Base-by-base conservation (phyloP, 2,888 invertebrate species). In the Euzophera pinguis region DNA sequence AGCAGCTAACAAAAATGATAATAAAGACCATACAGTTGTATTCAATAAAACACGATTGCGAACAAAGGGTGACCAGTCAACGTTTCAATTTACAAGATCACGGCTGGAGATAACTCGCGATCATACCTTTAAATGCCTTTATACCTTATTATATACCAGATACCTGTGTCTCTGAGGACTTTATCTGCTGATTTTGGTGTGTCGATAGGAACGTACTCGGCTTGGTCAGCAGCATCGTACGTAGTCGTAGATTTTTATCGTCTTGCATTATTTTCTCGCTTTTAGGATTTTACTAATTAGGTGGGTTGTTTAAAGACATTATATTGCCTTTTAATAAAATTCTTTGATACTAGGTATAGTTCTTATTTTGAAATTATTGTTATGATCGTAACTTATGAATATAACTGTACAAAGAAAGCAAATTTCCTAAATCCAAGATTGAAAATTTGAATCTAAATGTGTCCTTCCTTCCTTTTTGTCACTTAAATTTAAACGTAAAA, bases 21-120 rank as follows among this genome's bases (percentile, higher is more conserved):
- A 49, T 50, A 48, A 38, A 48, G 16, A 14, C n/a, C 8, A 48
- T 49, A 50, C 34, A 52, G 56, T 48, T 45, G 52, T 56, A 35
- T 42, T 35, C 41, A 42, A 50, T 50, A 43, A 51, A 43, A 51
- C 35, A 54, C 50, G 55, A 50, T 55, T 56, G 53, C 50, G 58
- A 60, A 60, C 57, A 57, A 58, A 59, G 51, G 51, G 51, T 51
- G 42, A 43, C 43, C 43, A 51, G 75, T 71, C 77, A 84, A 84
- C 81, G 81, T 84, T 87, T 88, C 86, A 87, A 85, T 88, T 85
- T 81, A 80, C 80, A 81, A 84, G 88, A 88, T 88, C 77, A 67
- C 70, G 71, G 73, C 71, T 67, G 62, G 58, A 74, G 88, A 88
- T 88, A 86, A 75, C 73, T 71, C 77, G 75, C 80, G 81, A 84